Base-by-base conservation (phyloP, 2,797 vertebrate species). In the Poeciliopsis infans region DNA sequence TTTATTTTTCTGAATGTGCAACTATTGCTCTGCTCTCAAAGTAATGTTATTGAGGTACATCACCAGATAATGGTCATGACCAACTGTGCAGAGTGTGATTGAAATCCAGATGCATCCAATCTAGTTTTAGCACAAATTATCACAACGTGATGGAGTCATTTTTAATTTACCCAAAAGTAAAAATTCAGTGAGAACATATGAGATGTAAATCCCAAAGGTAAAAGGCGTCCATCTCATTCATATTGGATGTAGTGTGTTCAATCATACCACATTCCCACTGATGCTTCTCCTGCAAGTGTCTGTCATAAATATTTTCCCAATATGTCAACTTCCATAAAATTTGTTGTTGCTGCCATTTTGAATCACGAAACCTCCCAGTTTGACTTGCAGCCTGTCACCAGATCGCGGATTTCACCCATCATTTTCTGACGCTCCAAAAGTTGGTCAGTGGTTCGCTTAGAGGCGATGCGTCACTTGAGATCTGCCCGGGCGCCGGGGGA, bases 371-470 rank as follows among this genome's bases (percentile, higher is more conserved):
- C 74, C 68, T 83, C 53, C 79, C 79, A 85, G 86, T 71, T 82
- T 84, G 75, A 84, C 85, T 86, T 84, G 81, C 41, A 1, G 59
- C 85, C 81, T 83, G 86, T 89, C 86, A 83, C 46, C 20, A 33
- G 36, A 68, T 41, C 8, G 36, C 20, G 41, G 80, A 85, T 83
- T 82, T 85, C 41, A 28, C 25, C 53, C 78, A 81, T 87, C 74
- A 79, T 64, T 45, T 72, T 13, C 71, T 28, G 4, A 5, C 28
- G n/a, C 41, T 57, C n/a, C 12, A 18, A 53, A 83, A 81, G 69
- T 83, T 39, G 41, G 79, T 85, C 82, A 81, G 41, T 4, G 0
- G 81, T 81, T 74, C 86, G 72, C 36, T 18, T 72, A 18, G 77
- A 57, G 74, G 72, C 77, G 1, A 11, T 78, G 70, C 69, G 0